phyloP scores from a whole-genome alignment of 2,888 invertebrate genomes.

The Apantesis nais region DNA sequence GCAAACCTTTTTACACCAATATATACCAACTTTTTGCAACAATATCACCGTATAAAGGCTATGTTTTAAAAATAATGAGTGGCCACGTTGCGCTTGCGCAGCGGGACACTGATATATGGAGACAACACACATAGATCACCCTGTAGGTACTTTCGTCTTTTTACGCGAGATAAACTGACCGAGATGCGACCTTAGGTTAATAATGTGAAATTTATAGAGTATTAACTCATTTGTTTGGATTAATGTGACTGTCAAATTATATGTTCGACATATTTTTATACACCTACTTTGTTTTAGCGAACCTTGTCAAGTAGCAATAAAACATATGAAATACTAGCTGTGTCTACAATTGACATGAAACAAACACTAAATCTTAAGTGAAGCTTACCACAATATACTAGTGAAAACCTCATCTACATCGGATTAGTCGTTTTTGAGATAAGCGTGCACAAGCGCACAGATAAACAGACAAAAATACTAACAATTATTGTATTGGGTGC shows the following conservation, averaged over 20 bases:
- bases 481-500: no score
- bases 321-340: no score
- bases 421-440: no score
- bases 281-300: conserved; percentile 1
- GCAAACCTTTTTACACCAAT: conserved; percentile 44
- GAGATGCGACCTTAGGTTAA: conserved; percentile 45
- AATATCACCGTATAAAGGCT: conserved; percentile 66
- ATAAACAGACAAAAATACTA: no score
- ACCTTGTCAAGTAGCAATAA: background rate
- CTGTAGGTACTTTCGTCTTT: conserved; percentile 56
- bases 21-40: conserved; percentile 64
- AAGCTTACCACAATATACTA: no score
- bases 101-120: conserved; percentile 62
- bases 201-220: conserved; percentile 48
- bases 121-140: conserved; percentile 67
- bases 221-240: conserved; percentile 10
- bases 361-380: no score
- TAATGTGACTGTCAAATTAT: conserved; percentile 2
- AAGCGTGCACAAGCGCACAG: no score
- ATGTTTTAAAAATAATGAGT: conserved; percentile 73
- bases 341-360: no score
- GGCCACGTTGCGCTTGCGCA: conserved; percentile 55
- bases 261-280: background rate
- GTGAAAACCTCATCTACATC: no score
- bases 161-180: conserved; percentile 48